Base-by-base conservation (phyloP, 1,140 invertebrate genomes). In the Diabrotica virgifera region DNA sequence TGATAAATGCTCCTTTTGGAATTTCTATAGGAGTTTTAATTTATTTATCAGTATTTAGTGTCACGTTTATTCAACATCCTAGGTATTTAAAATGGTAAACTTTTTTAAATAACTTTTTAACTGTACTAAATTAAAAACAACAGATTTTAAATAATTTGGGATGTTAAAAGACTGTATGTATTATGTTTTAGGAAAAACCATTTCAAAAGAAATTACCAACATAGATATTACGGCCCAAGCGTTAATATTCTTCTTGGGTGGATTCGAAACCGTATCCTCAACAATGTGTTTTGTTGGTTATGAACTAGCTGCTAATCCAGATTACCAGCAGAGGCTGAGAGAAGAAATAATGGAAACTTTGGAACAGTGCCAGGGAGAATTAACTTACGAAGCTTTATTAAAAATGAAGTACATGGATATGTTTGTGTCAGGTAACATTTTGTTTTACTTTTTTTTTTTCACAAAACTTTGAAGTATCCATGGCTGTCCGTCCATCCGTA, bases 291-390 rank as follows among this genome's bases (percentile, higher is more conserved):
- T 79, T 67, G 59, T 68, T 12, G 62, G 61, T 11, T 76, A 83
- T 66, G 77, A 80, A 59, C 72, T 88, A 52, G 82, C 85, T 0
- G 67, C 78, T 12, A 77, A 86, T 76, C 81, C 80, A 6, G 81
- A 84, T 11, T 70, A 82, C 36, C 82, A 84, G 68, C 69, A 79
- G 51, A 76, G 64, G 63, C 68, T 82, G 2, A 69, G 72, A 36
- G 54, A 76, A 6, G 79, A 81, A 74, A 72, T 76, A 9, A 58
- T 46, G 38, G 24, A 67, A 38, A 61, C 55, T n/a, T 36, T 59
- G 9, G 52, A 64, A 8, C 37, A 53, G 14, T 52, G 54, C 35
- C 59, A 65, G 36, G 69, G 66, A 52, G 69, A 74, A 54, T 37
- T 79, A 4, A 75, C 62, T 2, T 80, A 80, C 65, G 75, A 76